Base-by-base conservation (phyloP, 2,797 vertebrate genomes). In the Lycodopsis pacificus region DNA sequence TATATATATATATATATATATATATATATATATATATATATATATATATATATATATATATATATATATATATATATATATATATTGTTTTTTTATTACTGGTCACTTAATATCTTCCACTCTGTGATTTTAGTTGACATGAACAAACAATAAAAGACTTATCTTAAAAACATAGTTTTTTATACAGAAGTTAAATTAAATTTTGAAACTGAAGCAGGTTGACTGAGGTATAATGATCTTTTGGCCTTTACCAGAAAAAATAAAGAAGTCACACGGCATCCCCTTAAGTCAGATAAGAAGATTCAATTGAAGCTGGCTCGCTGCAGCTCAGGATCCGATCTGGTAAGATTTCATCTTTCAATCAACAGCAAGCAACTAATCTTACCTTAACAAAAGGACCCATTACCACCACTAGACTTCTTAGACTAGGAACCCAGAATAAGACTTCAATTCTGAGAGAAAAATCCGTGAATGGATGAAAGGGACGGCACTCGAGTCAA, bases 321-420 rank as follows among this genome's bases (percentile, higher is more conserved):
- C 15, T 27, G 61, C 27, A 40, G 51, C 15, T 7, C 3, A 15
- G 1, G 19, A 59, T 65, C 48, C 57, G 49, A 79, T 32, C 58
- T 13, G 40, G 12, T n/a, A 4, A 44, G 63, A 76, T 80, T 56
- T 36, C 22, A 73, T 82, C 68, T 73, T 72, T 81, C 58, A 80
- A 70, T 76, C 42, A 49, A 25, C n/a, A 1, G 20, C 54, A 53
- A 3, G 42, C 9, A n/a, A 40, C 19, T 70, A 58, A 63, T 63
- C 67, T 42, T 11, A 6, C 40, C 9, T 36, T 2, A 27, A 78
- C 40, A 79, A 71, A 70, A 68, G 56, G 22, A 77, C 10, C 34
- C 17, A 77, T 67, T 57, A 72, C 27, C 4, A 20, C 49, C 27
- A 14, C 5, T 46, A 53, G 49, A 56, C 27, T 20, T 58, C 54